Evolutionary conservation across 2,113 vertebrate species (phyloP).

Genomic region (Pelecanus crispus): DNA sequence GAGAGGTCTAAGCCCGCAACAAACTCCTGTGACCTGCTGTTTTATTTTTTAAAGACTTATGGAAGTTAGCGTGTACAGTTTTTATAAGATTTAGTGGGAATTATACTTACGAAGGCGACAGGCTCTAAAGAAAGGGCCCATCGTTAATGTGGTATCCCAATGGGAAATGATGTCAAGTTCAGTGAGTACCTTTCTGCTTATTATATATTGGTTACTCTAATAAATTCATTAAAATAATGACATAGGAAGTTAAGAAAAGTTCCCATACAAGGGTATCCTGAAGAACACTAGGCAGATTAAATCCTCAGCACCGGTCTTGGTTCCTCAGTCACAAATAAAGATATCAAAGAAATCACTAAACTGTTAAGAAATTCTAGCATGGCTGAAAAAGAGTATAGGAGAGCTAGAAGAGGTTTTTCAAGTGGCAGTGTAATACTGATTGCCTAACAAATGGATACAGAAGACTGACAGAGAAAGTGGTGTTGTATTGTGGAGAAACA

Average conservation of each 20-base stretch:
- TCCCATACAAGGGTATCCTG: background rate
- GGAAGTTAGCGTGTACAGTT: background rate
- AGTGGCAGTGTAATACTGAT: background rate
- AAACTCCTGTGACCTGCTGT: background rate
- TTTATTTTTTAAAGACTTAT: background rate
- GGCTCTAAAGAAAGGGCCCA: background rate
- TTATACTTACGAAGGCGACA: background rate
- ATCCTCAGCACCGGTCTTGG: background rate
- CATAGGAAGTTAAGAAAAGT: background rate
- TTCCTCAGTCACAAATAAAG: background rate
- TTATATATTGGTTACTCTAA: background rate
- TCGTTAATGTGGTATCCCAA: background rate
- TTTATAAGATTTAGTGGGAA: background rate
- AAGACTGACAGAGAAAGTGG: background rate
- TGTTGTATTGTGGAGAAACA: background rate
- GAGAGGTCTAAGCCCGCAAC: background rate
- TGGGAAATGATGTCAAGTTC: background rate
- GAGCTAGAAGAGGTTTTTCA: background rate
- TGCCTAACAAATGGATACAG: background rate
- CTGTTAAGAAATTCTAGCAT: background rate
- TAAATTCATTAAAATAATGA: background rate
- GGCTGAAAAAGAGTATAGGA: background rate
- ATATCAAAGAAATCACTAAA: background rate
- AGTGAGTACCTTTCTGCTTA: background rate
- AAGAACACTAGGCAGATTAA: background rate